Conservation (phyloP, 2,888 invertebrate species). For the Harmothoe impar region DNA sequence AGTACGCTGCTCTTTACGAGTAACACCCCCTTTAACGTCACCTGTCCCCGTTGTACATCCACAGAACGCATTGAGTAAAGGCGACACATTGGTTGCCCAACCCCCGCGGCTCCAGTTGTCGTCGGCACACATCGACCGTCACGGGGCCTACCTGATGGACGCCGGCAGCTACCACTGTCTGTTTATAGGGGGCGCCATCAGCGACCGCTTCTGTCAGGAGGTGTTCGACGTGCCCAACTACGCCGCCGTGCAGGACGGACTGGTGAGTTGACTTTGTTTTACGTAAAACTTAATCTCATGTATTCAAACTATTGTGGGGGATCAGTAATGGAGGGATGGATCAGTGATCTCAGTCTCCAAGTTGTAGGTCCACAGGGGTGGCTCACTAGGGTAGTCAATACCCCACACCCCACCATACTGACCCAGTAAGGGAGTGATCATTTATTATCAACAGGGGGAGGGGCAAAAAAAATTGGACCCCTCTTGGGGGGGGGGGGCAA, state of each 20-base stretch:
- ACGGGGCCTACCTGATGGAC: slow-evolving; percentile 96
- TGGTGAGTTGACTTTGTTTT: slow-evolving; percentile 66
- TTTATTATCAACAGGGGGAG: too few relatives aligned
- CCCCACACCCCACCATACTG: too few relatives aligned
- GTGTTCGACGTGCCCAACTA: slow-evolving; percentile 87
- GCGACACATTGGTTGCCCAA: slow-evolving; percentile 81
- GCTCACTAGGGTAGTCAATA: too few relatives aligned
- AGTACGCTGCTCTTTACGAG: too few relatives aligned
- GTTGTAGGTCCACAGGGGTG: too few relatives aligned
- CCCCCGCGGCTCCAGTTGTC: slow-evolving; percentile 93
- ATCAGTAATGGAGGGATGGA: too few relatives aligned
- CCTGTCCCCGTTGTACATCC: neutral
- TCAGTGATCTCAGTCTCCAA: too few relatives aligned
- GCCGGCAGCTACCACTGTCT: slow-evolving; percentile 91
- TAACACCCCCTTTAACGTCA: neutral
- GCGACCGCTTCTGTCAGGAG: slow-evolving; percentile 89
- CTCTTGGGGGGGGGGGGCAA: too few relatives aligned
- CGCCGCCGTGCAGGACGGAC: slow-evolving; percentile 76
- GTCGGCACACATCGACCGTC: slow-evolving; percentile 88
- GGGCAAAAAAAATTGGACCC: too few relatives aligned
- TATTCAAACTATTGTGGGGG: too few relatives aligned
- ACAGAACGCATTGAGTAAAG: slow-evolving; percentile 80
- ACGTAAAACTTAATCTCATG: too few relatives aligned
- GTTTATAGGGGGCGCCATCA: slow-evolving; percentile 92
- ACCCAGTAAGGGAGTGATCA: too few relatives aligned